Evolutionary conservation across 2,888 invertebrate species (phyloP).

Genomic region (Phalangium opilio): DNA sequence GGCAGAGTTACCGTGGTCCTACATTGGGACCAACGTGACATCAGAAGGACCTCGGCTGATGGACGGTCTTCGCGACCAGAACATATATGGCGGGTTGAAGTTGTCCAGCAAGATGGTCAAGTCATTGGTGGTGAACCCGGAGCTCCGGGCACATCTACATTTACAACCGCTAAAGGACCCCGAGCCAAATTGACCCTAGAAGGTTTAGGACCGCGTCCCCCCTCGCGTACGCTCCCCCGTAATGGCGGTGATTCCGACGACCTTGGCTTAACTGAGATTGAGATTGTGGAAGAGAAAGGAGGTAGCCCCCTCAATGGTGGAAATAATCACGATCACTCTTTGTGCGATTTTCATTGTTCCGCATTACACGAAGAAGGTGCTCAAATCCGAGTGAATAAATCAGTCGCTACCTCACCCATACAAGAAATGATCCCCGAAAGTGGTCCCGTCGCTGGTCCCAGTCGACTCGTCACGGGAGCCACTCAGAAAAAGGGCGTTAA

Average conservation of each 20-base stretch:
- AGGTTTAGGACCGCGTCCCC: conserved; percentile 18
- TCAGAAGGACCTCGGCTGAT: conserved; percentile 13
- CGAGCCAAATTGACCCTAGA: conserved; percentile 20
- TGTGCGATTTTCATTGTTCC: conserved; percentile 92
- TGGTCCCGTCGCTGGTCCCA: conserved; percentile 5
- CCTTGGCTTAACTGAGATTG: too few relatives aligned
- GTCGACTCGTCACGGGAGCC: neutral
- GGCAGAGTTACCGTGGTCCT: conserved; percentile 90
- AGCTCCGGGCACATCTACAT: conserved; percentile 14
- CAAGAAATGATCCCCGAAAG: conserved; percentile 51
- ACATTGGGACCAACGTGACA: conserved; percentile 63
- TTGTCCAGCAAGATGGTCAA: conserved; percentile 17
- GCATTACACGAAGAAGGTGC: conserved; percentile 66
- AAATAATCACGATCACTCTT: conserved; percentile 20
- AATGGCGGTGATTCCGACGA: neutral
- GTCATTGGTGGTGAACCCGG: conserved; percentile 8
- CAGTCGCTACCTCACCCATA: conserved; percentile 81
- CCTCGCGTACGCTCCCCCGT: conserved; percentile 19
- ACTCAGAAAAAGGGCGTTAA: conserved; percentile 39
- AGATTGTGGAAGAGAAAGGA: too few relatives aligned
- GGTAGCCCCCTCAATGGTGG: conserved; percentile 1
- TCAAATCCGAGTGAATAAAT: conserved; percentile 44
- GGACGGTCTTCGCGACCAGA: conserved; percentile 10
- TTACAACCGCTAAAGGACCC: conserved; percentile 10
- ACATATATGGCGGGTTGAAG: conserved; percentile 19